Percentiles rank a stretch among this genome's conserved stretches.
Evolutionary conservation across 2,888 invertebrate genomes (phyloP).

Genomic region (Platerodrilus igneus): DNA sequence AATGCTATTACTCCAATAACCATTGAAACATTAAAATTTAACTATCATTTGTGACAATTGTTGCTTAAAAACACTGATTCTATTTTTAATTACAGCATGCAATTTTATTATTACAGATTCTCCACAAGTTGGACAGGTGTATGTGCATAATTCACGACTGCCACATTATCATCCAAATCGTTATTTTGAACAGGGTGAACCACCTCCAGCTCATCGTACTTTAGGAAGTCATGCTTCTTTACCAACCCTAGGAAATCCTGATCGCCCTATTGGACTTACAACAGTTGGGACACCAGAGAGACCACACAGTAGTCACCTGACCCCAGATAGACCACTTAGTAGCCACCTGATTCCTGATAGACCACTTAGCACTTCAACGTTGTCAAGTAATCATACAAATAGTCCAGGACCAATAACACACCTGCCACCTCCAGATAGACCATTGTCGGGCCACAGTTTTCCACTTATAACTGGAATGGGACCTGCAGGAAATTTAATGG

Average conservation of each 20-base stretch:
- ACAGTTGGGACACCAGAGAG: conserved; percentile 34
- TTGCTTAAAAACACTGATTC: too few species aligned
- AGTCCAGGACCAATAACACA: conserved; percentile 29
- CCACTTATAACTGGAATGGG: conserved; percentile 46
- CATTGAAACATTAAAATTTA: too few species aligned
- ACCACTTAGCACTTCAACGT: conserved; percentile 39
- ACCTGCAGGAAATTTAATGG: conserved; percentile 46
- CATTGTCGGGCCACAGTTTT: conserved; percentile 41
- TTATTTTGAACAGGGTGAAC: conserved; percentile 57
- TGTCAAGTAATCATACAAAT: conserved; percentile 39
- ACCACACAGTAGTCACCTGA: conserved; percentile 31
- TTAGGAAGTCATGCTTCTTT: conserved; percentile 46
- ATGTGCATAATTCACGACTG: conserved; percentile 50
- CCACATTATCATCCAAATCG: conserved; percentile 48
- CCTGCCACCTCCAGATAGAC: conserved; percentile 34
- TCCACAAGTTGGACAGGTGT: conserved; percentile 65
- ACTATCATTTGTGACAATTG: too few species aligned
- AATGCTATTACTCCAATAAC: too few species aligned
- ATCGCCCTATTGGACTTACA: conserved; percentile 42
- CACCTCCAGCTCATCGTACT: conserved; percentile 58
- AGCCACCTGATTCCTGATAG: conserved; percentile 35
- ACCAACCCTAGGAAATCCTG: conserved; percentile 42
- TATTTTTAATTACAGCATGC: too few species aligned
- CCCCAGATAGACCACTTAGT: conserved; percentile 37
- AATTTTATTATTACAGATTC: conserved; percentile 49